Evolutionary conservation across 2,113 vertebrate genomes (phyloP).

Genomic region (Chloropsis cyanopogon): DNA sequence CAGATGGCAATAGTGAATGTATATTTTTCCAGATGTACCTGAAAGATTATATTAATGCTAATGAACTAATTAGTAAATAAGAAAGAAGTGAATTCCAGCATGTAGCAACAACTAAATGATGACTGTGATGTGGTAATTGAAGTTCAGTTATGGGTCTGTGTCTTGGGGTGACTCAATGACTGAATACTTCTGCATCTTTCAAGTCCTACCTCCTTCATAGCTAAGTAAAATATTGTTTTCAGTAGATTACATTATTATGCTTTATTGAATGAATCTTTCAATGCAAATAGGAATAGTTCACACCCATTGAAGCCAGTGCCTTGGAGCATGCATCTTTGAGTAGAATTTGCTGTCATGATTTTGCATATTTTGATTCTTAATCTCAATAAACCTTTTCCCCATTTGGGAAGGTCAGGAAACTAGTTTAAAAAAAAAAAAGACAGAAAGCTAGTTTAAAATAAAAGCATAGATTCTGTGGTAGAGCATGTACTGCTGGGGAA

Average conservation of each 20-base stretch:
- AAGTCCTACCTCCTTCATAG: not conserved
- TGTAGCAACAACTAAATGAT: not conserved
- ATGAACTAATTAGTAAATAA: not conserved
- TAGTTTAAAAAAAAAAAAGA: not conserved
- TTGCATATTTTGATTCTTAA: not conserved
- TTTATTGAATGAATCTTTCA: not conserved
- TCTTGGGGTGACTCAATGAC: not conserved
- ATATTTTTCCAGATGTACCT: not conserved
- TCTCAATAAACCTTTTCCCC: not conserved
- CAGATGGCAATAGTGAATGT: not conserved
- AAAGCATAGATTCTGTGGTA: not conserved
- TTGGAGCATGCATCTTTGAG: not conserved
- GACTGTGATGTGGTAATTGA: not conserved
- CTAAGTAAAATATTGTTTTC: not conserved
- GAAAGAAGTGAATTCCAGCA: not conserved
- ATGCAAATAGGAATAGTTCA: not conserved
- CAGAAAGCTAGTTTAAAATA: not conserved
- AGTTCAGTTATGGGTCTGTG: not conserved
- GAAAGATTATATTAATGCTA: not conserved
- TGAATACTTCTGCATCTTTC: not conserved
- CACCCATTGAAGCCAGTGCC: not conserved
- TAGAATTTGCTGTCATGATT: not conserved
- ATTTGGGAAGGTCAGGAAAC: not conserved
- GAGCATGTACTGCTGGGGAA: not conserved
- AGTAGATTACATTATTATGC: not conserved